Evolutionary conservation across 2,113 vertebrate species (phyloP).

Genomic region (Xiphophorus couchianus): DNA sequence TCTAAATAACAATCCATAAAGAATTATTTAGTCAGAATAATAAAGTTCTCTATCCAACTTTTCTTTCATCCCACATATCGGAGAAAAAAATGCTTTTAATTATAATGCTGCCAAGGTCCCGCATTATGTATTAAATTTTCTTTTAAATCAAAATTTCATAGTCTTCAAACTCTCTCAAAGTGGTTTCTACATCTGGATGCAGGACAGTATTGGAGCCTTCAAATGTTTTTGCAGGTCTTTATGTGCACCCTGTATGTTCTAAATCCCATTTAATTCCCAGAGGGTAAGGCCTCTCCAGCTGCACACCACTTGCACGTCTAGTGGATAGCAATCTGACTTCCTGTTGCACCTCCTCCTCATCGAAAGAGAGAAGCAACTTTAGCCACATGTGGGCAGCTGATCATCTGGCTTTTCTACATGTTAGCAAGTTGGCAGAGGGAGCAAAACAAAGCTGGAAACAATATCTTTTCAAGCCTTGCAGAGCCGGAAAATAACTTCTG

Average conservation of each 20-base stretch:
- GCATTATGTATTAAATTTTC: neutral
- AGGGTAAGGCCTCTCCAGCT: constrained; percentile 73
- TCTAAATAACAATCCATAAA: neutral
- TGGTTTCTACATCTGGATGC: constrained; percentile 19
- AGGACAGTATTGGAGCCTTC: constrained; percentile 2
- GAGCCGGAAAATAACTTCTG: neutral
- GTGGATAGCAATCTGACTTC: constrained; percentile 65
- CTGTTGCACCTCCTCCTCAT: constrained; percentile 63
- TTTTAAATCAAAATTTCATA: neutral
- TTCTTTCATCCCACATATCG: neutral
- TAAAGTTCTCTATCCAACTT: neutral
- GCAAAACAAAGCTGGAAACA: neutral
- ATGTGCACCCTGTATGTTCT: constrained; percentile 32
- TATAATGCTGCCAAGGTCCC: neutral
- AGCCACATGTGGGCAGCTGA: constrained; percentile 38
- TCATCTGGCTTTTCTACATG: constrained; percentile 23
- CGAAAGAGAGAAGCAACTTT: constrained; percentile 59
- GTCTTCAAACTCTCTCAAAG: neutral
- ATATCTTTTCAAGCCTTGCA: neutral
- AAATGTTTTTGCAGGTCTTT: constrained; percentile 26
- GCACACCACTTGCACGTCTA: constrained; percentile 60
- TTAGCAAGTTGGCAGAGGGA: constrained; percentile 53
- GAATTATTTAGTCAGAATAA: neutral
- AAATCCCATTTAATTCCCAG: constrained; percentile 58
- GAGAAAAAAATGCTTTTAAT: neutral